Conservation (phyloP, 1,140 invertebrate species). For the Dreissena polymorpha region DNA sequence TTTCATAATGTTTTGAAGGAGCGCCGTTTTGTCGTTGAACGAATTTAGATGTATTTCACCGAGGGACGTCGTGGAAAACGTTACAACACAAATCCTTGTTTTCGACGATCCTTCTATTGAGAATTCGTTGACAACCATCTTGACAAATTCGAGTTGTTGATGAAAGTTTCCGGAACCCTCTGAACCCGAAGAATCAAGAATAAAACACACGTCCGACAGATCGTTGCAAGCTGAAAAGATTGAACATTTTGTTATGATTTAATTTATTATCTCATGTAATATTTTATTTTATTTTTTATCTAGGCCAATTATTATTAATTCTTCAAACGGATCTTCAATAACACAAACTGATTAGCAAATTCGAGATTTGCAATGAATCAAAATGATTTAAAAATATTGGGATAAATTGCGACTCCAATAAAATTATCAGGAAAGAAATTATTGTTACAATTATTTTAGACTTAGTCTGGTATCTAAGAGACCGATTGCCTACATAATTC, state of each 20-base stretch:
- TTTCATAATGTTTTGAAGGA: constrained; percentile 37
- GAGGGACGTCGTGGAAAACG: constrained; percentile 20
- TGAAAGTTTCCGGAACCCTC: constrained; percentile 30
- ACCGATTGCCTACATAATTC: too few species aligned
- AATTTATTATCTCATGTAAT: not conserved
- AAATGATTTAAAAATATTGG: too few species aligned
- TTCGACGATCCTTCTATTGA: not conserved
- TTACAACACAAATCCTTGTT: constrained; percentile 28
- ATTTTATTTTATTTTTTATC: not conserved
- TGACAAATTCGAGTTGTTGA: constrained; percentile 43
- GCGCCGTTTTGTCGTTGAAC: constrained; percentile 17
- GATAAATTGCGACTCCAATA: too few species aligned
- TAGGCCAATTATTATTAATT: too few species aligned
- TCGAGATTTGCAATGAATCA: too few species aligned
- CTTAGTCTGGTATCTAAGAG: too few species aligned
- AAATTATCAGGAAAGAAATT: too few species aligned
- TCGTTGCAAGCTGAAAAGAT: constrained; percentile 37
- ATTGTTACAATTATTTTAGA: too few species aligned
- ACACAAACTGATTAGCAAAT: too few species aligned
- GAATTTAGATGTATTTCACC: constrained; percentile 17
- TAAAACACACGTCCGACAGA: constrained; percentile 54
- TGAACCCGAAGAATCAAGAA: constrained; percentile 59
- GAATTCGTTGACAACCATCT: constrained; percentile 50
- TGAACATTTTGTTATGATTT: not conserved
- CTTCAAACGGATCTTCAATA: too few species aligned